These are phyloP conservation scores for Sweltsa coloradensis DNA, from an alignment of 1,140 invertebrate genomes.

Conservation along the genomic window DNA sequence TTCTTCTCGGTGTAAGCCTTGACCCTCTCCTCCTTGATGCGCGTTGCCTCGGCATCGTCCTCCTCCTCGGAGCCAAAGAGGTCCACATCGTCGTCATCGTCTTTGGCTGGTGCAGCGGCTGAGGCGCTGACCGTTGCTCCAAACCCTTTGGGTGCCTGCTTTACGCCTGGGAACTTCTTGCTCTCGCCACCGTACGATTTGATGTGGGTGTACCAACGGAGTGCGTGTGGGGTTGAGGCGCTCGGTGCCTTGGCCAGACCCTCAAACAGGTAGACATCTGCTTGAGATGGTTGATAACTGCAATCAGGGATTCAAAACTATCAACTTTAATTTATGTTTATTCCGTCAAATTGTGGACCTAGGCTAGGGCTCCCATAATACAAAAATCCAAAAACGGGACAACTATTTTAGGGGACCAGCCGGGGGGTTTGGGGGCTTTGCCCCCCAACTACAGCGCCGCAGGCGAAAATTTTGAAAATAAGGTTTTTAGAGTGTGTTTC, in stretches of 20 bases:
- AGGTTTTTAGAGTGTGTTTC: no score
- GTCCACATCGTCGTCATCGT: conserved; percentile 78
- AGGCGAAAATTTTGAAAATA: no score
- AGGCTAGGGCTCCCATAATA: no score
- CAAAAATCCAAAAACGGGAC: no score
- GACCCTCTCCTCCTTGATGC: conserved; percentile 68
- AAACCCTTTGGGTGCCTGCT: conserved; percentile 24
- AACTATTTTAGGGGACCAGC: no score
- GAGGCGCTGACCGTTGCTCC: conserved; percentile 23
- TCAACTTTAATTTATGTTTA: no score
- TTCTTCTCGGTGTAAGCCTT: conserved; percentile 88
- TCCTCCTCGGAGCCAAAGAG: conserved; percentile 88
- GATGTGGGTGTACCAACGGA: conserved; percentile 94
- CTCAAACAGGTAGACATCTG: conserved; percentile 73
- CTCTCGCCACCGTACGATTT: conserved; percentile 54
- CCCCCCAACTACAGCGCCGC: no score
- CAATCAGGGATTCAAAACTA: no score
- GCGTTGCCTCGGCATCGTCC: conserved; percentile 57
- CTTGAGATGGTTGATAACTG: conserved; percentile 77
- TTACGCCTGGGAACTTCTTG: conserved; percentile 38
- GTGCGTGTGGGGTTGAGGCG: conserved; percentile 53
- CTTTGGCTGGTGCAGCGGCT: conserved; percentile 22
- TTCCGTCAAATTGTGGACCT: no score
- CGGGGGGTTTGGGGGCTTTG: no score
- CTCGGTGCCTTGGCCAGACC: conserved; percentile 60